A percentile compares a stretch with the other conserved stretches of the same genome.
phyloP scores from a whole-genome alignment of 1,140 invertebrate genomes.

The Hesperophylax magnus region DNA sequence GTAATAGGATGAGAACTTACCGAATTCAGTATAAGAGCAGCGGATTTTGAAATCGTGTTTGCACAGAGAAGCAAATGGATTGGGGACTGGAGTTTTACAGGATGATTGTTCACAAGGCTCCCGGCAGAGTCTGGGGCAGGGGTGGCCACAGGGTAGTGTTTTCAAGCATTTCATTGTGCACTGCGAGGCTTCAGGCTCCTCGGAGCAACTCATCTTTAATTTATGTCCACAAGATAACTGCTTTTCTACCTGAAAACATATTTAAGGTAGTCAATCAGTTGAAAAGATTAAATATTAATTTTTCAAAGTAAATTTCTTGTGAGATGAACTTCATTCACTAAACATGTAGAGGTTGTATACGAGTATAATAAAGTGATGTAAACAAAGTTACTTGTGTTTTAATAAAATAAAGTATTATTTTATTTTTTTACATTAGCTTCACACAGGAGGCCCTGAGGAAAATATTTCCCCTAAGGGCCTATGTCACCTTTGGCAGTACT shows the following conservation, averaged over 20 bases:
- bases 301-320: too few relatives aligned
- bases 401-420: too few relatives aligned
- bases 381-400: too few relatives aligned
- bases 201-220: slow-evolving; percentile 62
- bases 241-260: slow-evolving; percentile 64
- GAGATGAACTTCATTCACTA: too few relatives aligned
- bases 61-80: slow-evolving; percentile 61
- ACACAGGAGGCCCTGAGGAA: too few relatives aligned
- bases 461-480: too few relatives aligned
- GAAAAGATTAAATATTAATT: slow-evolving; percentile 32
- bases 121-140: slow-evolving; percentile 67
- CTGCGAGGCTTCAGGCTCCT: slow-evolving; percentile 60
- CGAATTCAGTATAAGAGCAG: slow-evolving; percentile 58
- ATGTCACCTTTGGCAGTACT: too few relatives aligned
- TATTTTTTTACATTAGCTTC: too few relatives aligned
- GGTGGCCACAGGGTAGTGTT: slow-evolving; percentile 67
- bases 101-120: slow-evolving; percentile 62
- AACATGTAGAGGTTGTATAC: too few relatives aligned
- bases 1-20: background rate
- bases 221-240: slow-evolving; percentile 66
- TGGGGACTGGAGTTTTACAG: slow-evolving; percentile 60
- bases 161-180: slow-evolving; percentile 68
- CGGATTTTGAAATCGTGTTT: slow-evolving; percentile 65
- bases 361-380: too few relatives aligned
- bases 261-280: slow-evolving; percentile 8